Conservation (phyloP, 1,140 invertebrate species). For the Orius laevigatus region DNA sequence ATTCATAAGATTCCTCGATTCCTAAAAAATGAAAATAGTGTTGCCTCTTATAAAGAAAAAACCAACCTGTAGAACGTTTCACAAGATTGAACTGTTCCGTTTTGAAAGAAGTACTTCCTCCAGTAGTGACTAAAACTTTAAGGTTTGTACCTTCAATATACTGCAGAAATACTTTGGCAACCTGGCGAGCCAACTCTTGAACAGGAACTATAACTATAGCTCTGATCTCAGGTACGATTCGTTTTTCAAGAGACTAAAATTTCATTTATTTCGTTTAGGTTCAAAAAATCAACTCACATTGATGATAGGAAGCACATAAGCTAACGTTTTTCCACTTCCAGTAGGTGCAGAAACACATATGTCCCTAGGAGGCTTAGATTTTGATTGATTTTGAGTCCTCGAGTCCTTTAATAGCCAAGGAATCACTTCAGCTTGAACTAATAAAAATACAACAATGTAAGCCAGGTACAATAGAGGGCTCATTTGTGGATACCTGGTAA, state of each 20-base stretch:
- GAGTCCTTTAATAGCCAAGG: constrained; percentile 51
- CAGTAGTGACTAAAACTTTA: constrained; percentile 47
- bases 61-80: neutral
- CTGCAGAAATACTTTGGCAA: constrained; percentile 63
- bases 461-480: neutral
- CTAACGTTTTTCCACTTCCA: constrained; percentile 92
- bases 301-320: constrained; percentile 84
- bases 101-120: constrained; percentile 51
- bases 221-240: constrained; percentile 41
- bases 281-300: constrained; percentile 34
- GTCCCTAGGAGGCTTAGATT: constrained; percentile 51
- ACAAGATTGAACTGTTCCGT: constrained; percentile 42
- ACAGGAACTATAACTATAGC: constrained; percentile 84
- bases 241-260: constrained; percentile 29
- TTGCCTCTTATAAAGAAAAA: neutral
- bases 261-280: constrained; percentile 17
- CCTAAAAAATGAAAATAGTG: neutral
- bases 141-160: constrained; percentile 55
- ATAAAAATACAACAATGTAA: constrained; percentile 30
- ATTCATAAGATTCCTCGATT: neutral
- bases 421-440: constrained; percentile 64
- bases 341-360: constrained; percentile 95
- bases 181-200: constrained; percentile 77
- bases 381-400: constrained; percentile 26
- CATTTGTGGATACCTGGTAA: constrained; percentile 36